Conservation (phyloP, 1,140 invertebrate genomes). For the Neodiprion virginianus region DNA sequence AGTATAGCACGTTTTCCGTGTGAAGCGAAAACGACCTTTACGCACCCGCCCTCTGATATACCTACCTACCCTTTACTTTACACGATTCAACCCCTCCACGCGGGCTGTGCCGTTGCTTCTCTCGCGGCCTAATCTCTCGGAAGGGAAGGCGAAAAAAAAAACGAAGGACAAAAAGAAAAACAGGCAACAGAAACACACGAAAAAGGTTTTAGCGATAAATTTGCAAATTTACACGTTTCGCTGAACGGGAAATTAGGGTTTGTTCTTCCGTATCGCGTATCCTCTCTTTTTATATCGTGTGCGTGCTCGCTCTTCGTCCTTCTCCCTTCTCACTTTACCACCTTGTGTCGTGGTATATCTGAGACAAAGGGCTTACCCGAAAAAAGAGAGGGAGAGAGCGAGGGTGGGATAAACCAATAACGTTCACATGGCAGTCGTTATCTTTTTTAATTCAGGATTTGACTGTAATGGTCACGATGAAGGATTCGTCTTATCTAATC, state of each 20-base stretch:
- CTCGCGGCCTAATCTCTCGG: too few species aligned
- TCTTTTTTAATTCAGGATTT: too few species aligned
- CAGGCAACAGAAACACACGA: too few species aligned
- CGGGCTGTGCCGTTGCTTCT: too few species aligned
- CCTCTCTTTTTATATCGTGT: not conserved
- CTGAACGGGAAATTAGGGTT: conserved; percentile 4
- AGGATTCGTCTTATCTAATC: too few species aligned
- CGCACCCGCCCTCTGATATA: too few species aligned
- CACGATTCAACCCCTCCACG: too few species aligned
- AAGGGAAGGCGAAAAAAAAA: not conserved
- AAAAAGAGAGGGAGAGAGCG: not conserved
- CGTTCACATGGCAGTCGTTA: too few species aligned
- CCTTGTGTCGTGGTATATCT: not conserved
- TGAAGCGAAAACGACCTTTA: too few species aligned
- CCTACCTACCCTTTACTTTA: too few species aligned
- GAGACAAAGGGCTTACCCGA: not conserved
- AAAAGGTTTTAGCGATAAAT: too few species aligned
- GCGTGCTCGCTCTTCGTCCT: not conserved
- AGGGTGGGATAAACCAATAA: not conserved
- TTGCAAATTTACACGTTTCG: conserved; percentile 1
- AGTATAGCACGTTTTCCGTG: not conserved
- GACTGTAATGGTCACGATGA: too few species aligned
- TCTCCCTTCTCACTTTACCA: conserved; percentile 3
- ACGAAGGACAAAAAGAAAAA: not conserved
- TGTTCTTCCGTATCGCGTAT: conserved; percentile 1